These are phyloP conservation scores for Bombyx mandarina DNA, from an alignment of 1,140 invertebrate species.

Conservation along the genomic window DNA sequence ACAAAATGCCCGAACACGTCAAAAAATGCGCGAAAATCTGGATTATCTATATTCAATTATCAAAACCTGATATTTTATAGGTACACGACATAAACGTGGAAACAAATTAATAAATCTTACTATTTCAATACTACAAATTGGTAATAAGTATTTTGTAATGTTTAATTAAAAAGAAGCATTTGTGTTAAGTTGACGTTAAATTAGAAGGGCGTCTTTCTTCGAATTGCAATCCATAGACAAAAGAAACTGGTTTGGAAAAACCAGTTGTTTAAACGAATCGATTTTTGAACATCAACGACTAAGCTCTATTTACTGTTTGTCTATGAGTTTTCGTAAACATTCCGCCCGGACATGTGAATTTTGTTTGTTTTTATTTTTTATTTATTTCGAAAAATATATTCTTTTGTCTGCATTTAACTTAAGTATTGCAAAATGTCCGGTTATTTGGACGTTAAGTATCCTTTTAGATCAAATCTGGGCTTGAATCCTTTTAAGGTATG, in stretches of 20 bases:
- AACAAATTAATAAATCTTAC: too few relatives aligned
- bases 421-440: constrained; percentile 45
- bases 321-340: constrained; percentile 27
- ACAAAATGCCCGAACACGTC: too few relatives aligned
- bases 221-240: constrained; percentile 5
- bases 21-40: too few relatives aligned
- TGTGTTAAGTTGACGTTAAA: too few relatives aligned
- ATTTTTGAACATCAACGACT: constrained; percentile 19
- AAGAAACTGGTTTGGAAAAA: constrained; percentile 11
- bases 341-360: constrained; percentile 26
- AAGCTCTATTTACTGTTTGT: constrained; percentile 18
- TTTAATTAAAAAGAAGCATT: too few relatives aligned
- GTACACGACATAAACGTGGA: too few relatives aligned
- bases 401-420: constrained; percentile 13
- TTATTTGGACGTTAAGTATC: constrained; percentile 62
- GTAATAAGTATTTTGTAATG: too few relatives aligned
- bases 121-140: too few relatives aligned
- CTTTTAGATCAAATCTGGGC: constrained; percentile 51
- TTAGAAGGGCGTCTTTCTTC: too few relatives aligned
- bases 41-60: too few relatives aligned
- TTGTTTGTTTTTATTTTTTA: constrained; percentile 22
- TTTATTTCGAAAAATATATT: constrained; percentile 12
- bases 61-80: too few relatives aligned
- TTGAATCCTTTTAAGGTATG: constrained; percentile 62
- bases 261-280: constrained; percentile 17